Evolutionary conservation across 2,888 invertebrate species (phyloP), one percentile per base, ranked within the genome.

Genomic region (Palloptera scutellata): DNA sequence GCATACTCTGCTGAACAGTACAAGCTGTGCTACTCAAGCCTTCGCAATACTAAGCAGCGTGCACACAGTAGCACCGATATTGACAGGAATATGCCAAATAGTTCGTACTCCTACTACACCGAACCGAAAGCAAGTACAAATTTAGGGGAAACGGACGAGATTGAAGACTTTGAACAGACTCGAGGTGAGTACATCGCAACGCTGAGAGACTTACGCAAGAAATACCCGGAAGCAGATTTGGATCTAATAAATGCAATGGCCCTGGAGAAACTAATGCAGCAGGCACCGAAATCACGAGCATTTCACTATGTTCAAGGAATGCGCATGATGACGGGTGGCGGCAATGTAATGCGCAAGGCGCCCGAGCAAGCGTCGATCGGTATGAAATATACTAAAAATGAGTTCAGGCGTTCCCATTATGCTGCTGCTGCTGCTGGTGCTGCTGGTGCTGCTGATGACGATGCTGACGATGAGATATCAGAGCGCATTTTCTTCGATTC

Each of bases 261-360:
- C 0, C 90, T 93, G 76, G 95, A 96, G 81, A 92, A 95, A 73
- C 89, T 97, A 55, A 89, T 97, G 81, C 92, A 94, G 71, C 90
- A 92, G 64, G 97, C 97, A 1, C 97, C 96, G 0, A 99, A 99
- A 83, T 96, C 96, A 61, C 88, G 98, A 68, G 97, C 97, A 1
- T 97, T 96, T 84, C 97, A 97, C 83, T 88, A 96, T 77, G 95
- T 97, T 66, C 96, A 98, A 82, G 97, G 98, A 0, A 98, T 97
- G 0, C 87, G 97, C 13, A 97, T 96, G 85, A 90, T 98, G 87
- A 95, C 95, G 72, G 97, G 97, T 0, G 95, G 95, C 41, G 93
- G 94, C 1, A 96, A 96, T 82, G 91, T 97, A 72, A 91, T 95
- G 77, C 88, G 93, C 20, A 93, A 94, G 83, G 94, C 94, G 81